Conservation (phyloP, 2,113 vertebrate genomes). For the Ceyx melanurus region DNA sequence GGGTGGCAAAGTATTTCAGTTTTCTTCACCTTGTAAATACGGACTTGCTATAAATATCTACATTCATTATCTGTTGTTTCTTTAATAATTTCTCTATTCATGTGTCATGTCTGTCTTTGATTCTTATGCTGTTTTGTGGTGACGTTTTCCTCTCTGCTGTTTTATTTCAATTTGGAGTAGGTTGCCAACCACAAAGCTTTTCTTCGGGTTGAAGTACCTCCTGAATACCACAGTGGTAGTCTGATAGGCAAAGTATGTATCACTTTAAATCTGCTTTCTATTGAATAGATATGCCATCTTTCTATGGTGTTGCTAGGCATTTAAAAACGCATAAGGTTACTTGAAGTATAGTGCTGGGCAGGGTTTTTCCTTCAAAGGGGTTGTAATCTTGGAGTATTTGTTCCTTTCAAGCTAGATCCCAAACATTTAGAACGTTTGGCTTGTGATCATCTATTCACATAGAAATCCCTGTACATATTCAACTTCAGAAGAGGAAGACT, state of each 20-base stretch:
- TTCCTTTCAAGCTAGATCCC: not conserved
- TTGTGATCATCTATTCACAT: not conserved
- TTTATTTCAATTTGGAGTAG: constrained; percentile 74
- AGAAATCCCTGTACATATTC: not conserved
- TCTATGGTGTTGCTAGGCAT: not conserved
- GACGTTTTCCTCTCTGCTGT: constrained; percentile 36
- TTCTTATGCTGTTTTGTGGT: constrained; percentile 24
- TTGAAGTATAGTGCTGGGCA: not conserved
- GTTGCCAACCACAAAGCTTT: constrained; percentile 74
- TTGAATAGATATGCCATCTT: not conserved
- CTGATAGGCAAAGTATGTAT: constrained; percentile 86
- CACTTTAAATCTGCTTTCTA: constrained; percentile 19
- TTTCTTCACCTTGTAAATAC: not conserved
- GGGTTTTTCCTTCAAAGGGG: not conserved
- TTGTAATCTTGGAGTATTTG: not conserved
- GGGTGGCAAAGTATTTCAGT: not conserved
- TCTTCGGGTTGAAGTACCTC: constrained; percentile 82
- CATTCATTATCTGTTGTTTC: constrained; percentile 28
- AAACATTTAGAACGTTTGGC: not conserved
- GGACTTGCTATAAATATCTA: not conserved
- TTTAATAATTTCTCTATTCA: constrained; percentile 45
- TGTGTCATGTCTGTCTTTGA: constrained; percentile 28
- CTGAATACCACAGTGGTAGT: constrained; percentile 85
- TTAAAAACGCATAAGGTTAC: not conserved
- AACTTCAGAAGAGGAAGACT: not conserved